Evolutionary conservation across 2,888 invertebrate genomes (phyloP), one percentile per base, ranked within the genome.

Genomic region (Drosophila birchii): DNA sequence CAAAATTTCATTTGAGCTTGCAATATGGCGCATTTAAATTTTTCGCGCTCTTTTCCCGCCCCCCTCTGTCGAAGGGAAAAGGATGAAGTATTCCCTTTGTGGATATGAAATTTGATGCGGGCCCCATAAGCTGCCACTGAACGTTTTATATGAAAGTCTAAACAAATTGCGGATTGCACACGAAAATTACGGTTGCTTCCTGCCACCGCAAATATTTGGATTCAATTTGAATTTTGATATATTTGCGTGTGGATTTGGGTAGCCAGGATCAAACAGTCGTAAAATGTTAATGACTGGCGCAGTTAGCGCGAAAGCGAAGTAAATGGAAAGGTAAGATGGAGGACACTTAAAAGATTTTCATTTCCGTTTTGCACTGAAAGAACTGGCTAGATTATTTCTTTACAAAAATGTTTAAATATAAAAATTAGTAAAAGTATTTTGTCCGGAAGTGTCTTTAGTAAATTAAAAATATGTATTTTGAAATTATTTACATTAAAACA

Each of bases 1-100:
- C 88, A 86, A 88, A 86, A 86, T 88, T 86, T 86, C 88, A 86
- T 86, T 86, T 83, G 70, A 78, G 80, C 76, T 80, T 73, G 80
- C 88, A 83, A 88, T 81, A 88, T 88, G 88, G 76, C 60, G 81
- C 80, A 80, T 88, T 88, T 83, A 75, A 80, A 81, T 86, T 49
- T 67, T 51, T 9, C 45, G 43, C 75, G 45, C 75, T 36, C 75
- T 57, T 56, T 59, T 55, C 43, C 39, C 20, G 62, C 49, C 38
- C 11, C 14, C 38, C 14, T 23, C 14, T 39, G 41, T 49, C 45
- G 36, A 57, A 54, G 61, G 51, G 32, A 34, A 32, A 58, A 20
- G 36, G 20, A 44, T 51, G 51, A 44, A 44, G 53, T 26, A 60
- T 64, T 70, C 67, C 45, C 59, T 64, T 39, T 45, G 45, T 59